phyloP scores from a whole-genome alignment of 2,888 invertebrate genomes.

The Tachina lurida region DNA sequence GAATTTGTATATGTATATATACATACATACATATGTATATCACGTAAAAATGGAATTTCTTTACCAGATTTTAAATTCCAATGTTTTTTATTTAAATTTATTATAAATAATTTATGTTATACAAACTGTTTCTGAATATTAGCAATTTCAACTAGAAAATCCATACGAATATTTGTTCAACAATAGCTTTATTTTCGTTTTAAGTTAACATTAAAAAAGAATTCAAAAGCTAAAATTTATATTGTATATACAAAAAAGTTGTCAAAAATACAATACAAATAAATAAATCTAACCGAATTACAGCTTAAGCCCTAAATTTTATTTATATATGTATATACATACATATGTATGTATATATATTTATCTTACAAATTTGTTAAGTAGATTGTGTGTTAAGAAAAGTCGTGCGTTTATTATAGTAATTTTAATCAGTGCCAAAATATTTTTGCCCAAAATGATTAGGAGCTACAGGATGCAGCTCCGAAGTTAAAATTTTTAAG shows the following conservation, averaged over 20 bases:
- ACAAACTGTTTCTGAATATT: neutral
- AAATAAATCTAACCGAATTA: constrained; percentile 33
- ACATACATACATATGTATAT: no score
- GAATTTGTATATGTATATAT: no score
- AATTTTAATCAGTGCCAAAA: constrained; percentile 95
- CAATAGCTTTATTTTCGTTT: constrained; percentile 4
- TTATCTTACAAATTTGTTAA: constrained; percentile 42
- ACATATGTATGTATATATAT: constrained; percentile 10
- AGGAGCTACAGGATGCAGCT: constrained; percentile 96
- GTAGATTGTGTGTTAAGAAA: constrained; percentile 20
- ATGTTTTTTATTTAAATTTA: no score
- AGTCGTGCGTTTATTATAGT: constrained; percentile 36
- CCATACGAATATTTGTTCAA: neutral
- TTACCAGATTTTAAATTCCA: neutral
- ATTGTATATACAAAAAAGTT: constrained; percentile 50
- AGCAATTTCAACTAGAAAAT: constrained; percentile 18
- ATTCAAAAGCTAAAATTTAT: constrained; percentile 16
- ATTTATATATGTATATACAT: constrained; percentile 29
- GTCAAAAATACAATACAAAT: constrained; percentile 44
- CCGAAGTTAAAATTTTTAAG: constrained; percentile 97
- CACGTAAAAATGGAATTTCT: no score
- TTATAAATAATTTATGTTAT: no score
- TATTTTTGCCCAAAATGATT: constrained; percentile 99
- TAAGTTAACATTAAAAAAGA: constrained; percentile 8
- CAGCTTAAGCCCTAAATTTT: constrained; percentile 38